Evolutionary conservation across 2,113 vertebrate species (phyloP).

Genomic region (Artemisiospiza belli): DNA sequence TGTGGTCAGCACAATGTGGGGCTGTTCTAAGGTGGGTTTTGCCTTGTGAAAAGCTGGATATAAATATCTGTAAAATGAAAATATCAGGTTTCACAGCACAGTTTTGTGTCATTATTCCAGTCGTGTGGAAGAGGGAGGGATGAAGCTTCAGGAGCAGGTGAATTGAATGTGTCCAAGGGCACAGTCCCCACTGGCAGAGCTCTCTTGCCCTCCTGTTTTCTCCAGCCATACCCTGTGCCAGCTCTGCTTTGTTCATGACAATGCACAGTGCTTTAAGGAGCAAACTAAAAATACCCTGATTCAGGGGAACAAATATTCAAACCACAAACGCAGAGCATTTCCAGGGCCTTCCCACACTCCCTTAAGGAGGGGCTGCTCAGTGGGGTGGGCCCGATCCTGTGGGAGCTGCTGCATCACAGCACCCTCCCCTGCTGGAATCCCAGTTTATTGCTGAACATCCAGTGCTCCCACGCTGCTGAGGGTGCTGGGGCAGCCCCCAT

Average conservation of each 20-base stretch:
- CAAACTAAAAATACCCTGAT: background rate
- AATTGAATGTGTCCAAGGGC: rapidly evolving
- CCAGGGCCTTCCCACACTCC: background rate
- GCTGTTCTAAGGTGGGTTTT: background rate
- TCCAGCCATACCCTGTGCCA: rapidly evolving
- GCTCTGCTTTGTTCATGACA: background rate
- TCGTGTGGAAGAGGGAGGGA: background rate
- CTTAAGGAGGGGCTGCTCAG: background rate
- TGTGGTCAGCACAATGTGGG: background rate
- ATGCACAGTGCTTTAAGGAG: background rate
- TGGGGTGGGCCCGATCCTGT: background rate
- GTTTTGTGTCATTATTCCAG: rapidly evolving
- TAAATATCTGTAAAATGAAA: background rate
- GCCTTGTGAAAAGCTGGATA: background rate
- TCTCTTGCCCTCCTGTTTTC: rapidly evolving
- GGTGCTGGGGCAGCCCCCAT: background rate
- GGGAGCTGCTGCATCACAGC: background rate
- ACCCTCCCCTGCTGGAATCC: rapidly evolving
- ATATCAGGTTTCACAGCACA: too few species aligned
- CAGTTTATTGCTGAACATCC: background rate
- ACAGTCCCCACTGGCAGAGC: rapidly evolving
- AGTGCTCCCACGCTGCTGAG: background rate
- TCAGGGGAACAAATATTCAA: background rate
- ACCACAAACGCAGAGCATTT: background rate
- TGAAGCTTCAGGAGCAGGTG: background rate